A percentile compares a stretch with the other conserved stretches of the same genome.
These are phyloP conservation scores for Microchirus variegatus DNA, from an alignment of 2,797 vertebrate genomes.

Conservation along the genomic window DNA sequence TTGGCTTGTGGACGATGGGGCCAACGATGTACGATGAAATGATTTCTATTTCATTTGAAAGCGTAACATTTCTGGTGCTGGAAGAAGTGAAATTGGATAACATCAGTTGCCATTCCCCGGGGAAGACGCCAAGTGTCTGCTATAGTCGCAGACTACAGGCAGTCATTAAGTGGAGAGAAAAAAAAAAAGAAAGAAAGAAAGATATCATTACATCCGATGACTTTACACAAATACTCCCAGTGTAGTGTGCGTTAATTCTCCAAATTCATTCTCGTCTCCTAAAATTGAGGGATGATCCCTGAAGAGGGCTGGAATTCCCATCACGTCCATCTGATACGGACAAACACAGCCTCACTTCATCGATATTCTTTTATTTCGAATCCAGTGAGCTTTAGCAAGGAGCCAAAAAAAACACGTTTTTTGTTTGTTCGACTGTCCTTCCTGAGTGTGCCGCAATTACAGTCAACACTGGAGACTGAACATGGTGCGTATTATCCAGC, in stretches of 20 bases:
- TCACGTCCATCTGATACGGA: not conserved
- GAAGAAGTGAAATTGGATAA: not conserved
- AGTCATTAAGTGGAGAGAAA: not conserved
- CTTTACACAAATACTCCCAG: not conserved
- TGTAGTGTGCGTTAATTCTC: not conserved
- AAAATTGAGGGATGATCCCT: not conserved
- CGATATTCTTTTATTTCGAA: conserved; percentile 16
- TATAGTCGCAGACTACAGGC: conserved; percentile 1
- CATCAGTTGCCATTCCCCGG: not conserved
- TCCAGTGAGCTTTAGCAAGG: conserved; percentile 1
- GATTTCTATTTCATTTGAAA: conserved; percentile 14
- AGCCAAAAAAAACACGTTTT: conserved; percentile 2
- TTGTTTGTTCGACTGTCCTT: not conserved
- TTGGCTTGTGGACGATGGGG: not conserved
- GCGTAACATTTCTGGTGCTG: not conserved
- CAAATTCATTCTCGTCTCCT: not conserved
- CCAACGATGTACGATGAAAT: conserved; percentile 3
- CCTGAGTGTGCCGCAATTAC: conserved; percentile 1
- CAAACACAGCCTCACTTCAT: conserved; percentile 2
- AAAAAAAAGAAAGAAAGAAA: not conserved
- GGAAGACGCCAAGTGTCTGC: not conserved
- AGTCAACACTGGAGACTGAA: not conserved
- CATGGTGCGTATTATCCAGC: conserved; percentile 6
- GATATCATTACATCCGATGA: conserved; percentile 7
- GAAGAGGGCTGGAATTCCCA: conserved; percentile 1